A percentile compares a stretch with the other conserved stretches of the same genome.
These are phyloP conservation scores for Nematopogon swammerdamellus DNA, from an alignment of 2,888 invertebrate species.

Conservation along the genomic window DNA sequence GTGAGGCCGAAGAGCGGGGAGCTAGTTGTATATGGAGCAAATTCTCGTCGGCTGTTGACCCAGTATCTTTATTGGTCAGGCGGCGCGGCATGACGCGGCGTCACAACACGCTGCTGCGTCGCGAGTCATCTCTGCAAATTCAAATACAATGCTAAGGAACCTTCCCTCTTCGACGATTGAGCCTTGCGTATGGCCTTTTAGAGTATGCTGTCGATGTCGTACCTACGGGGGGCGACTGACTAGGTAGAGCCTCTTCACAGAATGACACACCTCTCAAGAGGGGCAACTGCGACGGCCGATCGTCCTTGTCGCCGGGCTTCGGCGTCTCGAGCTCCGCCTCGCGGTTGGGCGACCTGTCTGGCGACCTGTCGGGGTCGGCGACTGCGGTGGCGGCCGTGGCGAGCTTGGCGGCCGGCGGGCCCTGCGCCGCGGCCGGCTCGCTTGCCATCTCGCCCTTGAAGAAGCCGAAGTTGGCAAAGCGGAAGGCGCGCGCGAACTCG, in stretches of 20 bases:
- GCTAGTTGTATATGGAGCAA: no score
- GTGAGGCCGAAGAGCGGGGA: no score
- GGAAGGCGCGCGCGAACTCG: conserved; percentile 49
- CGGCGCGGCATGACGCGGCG: background rate
- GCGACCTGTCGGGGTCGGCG: conserved; percentile 29
- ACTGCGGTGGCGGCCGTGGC: conserved; percentile 34
- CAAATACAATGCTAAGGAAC: background rate
- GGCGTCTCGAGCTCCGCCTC: conserved; percentile 10
- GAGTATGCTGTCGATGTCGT: no score
- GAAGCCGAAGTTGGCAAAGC: conserved; percentile 36
- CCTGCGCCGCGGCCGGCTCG: conserved; percentile 17
- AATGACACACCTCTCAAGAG: conserved; percentile 40
- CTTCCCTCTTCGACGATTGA: no score
- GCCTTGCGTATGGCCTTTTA: no score
- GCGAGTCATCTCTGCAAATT: background rate
- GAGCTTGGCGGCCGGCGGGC: conserved; percentile 34
- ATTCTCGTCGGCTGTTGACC: no score
- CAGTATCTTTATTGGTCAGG: background rate
- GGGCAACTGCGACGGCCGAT: conserved; percentile 49
- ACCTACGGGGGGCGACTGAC: no score
- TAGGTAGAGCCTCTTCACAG: no score
- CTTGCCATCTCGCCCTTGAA: conserved; percentile 32
- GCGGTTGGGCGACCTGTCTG: conserved; percentile 5
- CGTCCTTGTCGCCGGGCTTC: conserved; percentile 36
- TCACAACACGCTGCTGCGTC: no score